Evolutionary conservation across 2,797 vertebrate genomes (phyloP).

Genomic region (Tapera naevia): DNA sequence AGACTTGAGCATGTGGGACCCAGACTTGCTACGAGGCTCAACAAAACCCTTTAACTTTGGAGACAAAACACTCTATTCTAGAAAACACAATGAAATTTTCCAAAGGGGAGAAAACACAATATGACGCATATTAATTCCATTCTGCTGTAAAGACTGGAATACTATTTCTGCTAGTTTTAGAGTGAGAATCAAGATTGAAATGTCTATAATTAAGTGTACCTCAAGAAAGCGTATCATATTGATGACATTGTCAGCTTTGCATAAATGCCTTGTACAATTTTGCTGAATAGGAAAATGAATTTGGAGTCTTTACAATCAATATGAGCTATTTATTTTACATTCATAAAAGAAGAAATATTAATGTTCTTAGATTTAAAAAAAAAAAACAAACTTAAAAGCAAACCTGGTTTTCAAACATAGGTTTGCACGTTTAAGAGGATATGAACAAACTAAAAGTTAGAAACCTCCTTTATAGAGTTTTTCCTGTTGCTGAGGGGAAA

Average conservation of each 20-base stretch:
- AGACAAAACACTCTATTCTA: not conserved
- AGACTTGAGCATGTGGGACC: not conserved
- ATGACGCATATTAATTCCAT: not conserved
- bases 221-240: not conserved
- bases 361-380: no score
- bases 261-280: not conserved
- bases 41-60: not conserved
- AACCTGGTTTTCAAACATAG: not conserved
- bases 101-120: not conserved
- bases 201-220: not conserved
- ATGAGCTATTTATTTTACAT: not conserved
- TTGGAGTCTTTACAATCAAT: not conserved
- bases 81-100: not conserved
- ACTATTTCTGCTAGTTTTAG: not conserved
- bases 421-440: not conserved
- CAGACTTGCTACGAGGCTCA: not conserved
- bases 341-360: not conserved
- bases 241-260: not conserved
- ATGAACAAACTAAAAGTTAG: not conserved
- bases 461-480: not conserved
- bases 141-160: not conserved
- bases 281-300: not conserved
- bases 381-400: no score
- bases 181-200: not conserved
- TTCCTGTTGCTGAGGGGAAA: not conserved